Percentiles rank a stretch among this genome's conserved stretches.
Evolutionary conservation across 1,140 invertebrate species (phyloP).

Genomic region (Periplaneta americana): DNA sequence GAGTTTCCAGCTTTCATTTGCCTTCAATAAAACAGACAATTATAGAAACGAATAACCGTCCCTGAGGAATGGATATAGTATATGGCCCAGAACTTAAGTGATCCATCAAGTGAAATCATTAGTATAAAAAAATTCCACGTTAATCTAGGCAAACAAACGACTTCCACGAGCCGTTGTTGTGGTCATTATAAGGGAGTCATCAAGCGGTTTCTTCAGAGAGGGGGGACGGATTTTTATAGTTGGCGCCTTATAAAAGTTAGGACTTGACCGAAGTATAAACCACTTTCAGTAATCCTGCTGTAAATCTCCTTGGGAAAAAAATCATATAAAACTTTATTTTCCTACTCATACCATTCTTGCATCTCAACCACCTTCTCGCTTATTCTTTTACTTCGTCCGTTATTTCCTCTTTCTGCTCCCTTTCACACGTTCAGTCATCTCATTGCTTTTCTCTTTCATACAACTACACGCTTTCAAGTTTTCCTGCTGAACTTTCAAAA

Average conservation of each 20-base stretch:
- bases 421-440: background rate
- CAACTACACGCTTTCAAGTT: background rate
- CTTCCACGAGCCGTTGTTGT: no score
- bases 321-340: background rate
- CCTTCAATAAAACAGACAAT: no score
- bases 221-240: background rate
- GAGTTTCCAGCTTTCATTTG: no score
- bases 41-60: no score
- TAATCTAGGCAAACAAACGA: no score
- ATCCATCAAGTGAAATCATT: no score
- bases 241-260: background rate
- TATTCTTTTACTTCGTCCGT: background rate
- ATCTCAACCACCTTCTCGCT: background rate
- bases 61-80: no score
- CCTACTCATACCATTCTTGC: background rate
- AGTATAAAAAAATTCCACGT: no score
- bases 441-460: background rate
- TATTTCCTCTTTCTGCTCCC: background rate
- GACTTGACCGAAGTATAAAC: background rate
- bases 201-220: background rate
- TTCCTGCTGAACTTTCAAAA: background rate
- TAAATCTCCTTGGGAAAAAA: background rate
- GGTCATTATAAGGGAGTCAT: no score
- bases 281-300: background rate
- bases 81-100: no score